Percentiles rank a stretch among this genome's conserved stretches.
Conservation (phyloP, 64 coral and sea anemone genomes). For the Montipora cactus region DNA sequence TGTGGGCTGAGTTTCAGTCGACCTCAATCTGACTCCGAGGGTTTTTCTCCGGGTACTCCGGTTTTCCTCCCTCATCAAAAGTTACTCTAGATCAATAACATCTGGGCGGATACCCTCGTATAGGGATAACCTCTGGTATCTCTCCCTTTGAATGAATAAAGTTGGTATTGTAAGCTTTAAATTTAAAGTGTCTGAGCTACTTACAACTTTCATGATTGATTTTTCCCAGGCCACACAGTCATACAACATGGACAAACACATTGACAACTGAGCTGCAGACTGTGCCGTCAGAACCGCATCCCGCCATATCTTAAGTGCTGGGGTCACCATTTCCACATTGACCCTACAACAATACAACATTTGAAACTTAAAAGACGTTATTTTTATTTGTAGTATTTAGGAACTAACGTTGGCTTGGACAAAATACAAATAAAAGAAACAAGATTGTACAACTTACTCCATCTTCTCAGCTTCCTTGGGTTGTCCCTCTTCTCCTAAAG, state of each 20-base stretch:
- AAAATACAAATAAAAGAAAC: not conserved
- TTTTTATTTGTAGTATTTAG: not conserved
- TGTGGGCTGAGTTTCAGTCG: too few relatives aligned
- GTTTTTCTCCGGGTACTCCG: too few relatives aligned
- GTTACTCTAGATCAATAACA: too few relatives aligned
- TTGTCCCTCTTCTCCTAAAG: slow-evolving; percentile 15
- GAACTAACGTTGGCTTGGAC: not conserved
- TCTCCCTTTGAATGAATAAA: too few relatives aligned
- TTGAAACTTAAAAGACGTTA: not conserved
- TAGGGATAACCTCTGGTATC: too few relatives aligned
- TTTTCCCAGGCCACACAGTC: slow-evolving; percentile 97
- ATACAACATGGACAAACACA: slow-evolving; percentile 85
- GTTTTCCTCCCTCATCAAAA: too few relatives aligned
- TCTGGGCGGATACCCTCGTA: too few relatives aligned
- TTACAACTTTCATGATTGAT: slow-evolving; percentile 99
- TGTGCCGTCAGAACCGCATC: slow-evolving; percentile 71
- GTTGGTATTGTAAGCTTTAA: too few relatives aligned
- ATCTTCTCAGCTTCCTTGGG: slow-evolving; percentile 24
- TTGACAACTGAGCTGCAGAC: slow-evolving; percentile 84
- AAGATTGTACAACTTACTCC: not conserved
- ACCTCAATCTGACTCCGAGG: too few relatives aligned
- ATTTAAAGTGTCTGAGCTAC: not conserved
- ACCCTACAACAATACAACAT: not conserved
- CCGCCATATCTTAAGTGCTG: slow-evolving; percentile 89
- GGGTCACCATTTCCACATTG: slow-evolving; percentile 55